A percentile compares a stretch with the other conserved stretches of the same genome.
These are phyloP conservation scores for Balaenoptera acutorostrata DNA, from an alignment of 2,113 vertebrate species.

Conservation along the genomic window DNA sequence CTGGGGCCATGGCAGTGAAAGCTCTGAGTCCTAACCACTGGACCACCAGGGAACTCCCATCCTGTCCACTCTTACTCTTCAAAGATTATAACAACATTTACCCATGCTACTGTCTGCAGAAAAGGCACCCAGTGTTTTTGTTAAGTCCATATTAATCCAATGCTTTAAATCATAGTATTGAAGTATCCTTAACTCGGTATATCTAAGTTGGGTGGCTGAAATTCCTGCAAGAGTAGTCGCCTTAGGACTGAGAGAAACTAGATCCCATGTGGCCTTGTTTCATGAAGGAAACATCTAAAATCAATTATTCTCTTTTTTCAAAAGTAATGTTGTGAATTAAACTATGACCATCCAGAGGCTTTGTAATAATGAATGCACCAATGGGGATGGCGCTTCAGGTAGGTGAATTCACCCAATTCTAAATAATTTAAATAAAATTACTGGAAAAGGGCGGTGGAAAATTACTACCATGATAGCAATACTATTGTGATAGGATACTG, in stretches of 20 bases:
- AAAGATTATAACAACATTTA: neutral
- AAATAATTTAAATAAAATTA: conserved; percentile 49
- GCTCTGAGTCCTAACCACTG: neutral
- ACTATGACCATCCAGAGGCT: neutral
- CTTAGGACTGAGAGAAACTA: neutral
- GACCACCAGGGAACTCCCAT: neutral
- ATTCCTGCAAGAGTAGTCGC: neutral
- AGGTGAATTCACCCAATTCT: neutral
- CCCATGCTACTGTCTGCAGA: neutral
- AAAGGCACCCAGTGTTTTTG: neutral
- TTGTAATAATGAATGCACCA: neutral
- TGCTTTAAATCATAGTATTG: neutral
- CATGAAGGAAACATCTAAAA: neutral
- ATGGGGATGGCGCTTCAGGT: neutral
- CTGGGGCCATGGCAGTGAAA: neutral
- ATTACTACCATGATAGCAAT: neutral
- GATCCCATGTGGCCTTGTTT: neutral
- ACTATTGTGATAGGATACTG: neutral
- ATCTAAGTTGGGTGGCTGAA: neutral
- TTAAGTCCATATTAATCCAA: neutral
- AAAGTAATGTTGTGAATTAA: neutral
- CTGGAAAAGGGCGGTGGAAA: neutral
- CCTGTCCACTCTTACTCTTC: neutral
- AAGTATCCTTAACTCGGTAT: neutral
- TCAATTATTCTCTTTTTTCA: neutral